These are phyloP conservation scores for Myotis findleyi DNA, from an alignment of 2,797 vertebrate species.

Conservation along the genomic window DNA sequence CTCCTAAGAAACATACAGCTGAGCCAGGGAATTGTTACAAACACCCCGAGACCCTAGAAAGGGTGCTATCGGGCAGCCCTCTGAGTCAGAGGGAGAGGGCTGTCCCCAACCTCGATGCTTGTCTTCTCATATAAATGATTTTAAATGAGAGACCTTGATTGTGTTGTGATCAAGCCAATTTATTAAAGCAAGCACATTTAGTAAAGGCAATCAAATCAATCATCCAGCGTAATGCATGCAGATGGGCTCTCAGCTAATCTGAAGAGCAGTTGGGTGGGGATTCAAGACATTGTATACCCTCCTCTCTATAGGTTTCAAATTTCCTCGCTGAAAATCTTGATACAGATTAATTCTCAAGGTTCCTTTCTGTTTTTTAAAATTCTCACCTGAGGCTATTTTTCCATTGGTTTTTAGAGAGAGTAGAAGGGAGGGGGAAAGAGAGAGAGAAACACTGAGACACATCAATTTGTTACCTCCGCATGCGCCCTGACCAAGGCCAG, in stretches of 20 bases:
- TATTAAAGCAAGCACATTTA: neutral
- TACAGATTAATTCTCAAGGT: neutral
- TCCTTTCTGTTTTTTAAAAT: too few relatives aligned
- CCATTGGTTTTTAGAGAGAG: too few relatives aligned
- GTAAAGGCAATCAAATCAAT: neutral
- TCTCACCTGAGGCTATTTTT: too few relatives aligned
- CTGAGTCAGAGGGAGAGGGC: neutral
- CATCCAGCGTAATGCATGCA: neutral
- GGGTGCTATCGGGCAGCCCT: neutral
- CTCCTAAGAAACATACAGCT: neutral
- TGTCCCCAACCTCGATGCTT: neutral
- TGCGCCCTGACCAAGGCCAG: too few relatives aligned
- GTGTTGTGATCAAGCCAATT: neutral
- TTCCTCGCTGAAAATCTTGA: neutral
- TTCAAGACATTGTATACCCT: neutral
- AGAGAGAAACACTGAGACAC: too few relatives aligned
- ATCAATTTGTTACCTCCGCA: too few relatives aligned
- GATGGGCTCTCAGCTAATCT: neutral
- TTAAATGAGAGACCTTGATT: neutral
- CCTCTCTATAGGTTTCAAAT: neutral
- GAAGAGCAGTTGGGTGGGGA: neutral
- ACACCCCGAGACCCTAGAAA: neutral
- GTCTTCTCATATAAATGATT: neutral
- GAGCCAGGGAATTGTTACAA: neutral
- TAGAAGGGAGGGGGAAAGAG: too few relatives aligned